Percentiles rank a stretch among this genome's conserved stretches.
Conservation (phyloP, 2,797 vertebrate species). For the Hemibagrus guttatus region DNA sequence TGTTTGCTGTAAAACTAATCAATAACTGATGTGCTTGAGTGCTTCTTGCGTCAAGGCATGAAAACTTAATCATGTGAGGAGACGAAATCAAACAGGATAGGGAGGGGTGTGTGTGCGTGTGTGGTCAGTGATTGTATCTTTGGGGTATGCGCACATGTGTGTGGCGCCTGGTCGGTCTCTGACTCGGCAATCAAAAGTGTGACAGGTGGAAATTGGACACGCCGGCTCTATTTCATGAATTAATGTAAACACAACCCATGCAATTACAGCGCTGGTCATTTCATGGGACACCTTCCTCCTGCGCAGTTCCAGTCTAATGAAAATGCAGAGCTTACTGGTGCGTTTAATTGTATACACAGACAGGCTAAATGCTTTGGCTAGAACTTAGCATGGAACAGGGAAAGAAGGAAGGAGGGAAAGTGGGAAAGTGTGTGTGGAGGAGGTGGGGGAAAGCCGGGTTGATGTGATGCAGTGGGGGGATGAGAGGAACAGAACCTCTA, state of each 20-base stretch:
- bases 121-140: constrained; percentile 71
- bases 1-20: constrained; percentile 99
- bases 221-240: constrained; percentile 88
- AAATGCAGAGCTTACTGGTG: constrained; percentile 85
- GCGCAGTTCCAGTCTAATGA: constrained; percentile 80
- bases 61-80: constrained; percentile 96
- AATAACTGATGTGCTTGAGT: constrained; percentile 98
- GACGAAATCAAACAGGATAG: constrained; percentile 84
- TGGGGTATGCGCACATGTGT: constrained; percentile 78
- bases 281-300: constrained; percentile 60
- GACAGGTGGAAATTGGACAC: constrained; percentile 90
- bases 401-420: background rate
- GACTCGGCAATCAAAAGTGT: constrained; percentile 90
- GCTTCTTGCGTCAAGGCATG: constrained; percentile 98
- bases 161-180: constrained; percentile 76
- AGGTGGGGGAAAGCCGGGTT: constrained; percentile 63
- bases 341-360: constrained; percentile 84
- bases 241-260: constrained; percentile 92
- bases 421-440: constrained; percentile 55
- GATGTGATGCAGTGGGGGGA: constrained; percentile 51
- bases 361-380: constrained; percentile 68
- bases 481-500: constrained; percentile 70
- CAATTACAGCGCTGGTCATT: constrained; percentile 82
- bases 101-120: constrained; percentile 62
- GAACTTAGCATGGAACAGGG: constrained; percentile 39